Evolutionary conservation across 2,797 vertebrate species (phyloP).

Genomic region (Neoniphon sammara): DNA sequence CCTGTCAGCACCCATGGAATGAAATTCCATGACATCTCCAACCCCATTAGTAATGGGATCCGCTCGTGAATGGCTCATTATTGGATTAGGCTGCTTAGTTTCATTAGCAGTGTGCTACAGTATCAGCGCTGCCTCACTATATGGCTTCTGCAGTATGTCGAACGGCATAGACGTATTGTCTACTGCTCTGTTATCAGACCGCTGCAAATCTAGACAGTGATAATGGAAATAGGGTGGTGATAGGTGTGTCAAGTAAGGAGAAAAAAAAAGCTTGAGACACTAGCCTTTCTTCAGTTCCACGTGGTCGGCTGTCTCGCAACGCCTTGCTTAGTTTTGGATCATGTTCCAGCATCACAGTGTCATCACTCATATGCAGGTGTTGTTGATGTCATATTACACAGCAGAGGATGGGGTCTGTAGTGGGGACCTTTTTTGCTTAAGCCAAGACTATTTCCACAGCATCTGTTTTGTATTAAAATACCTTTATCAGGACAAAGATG

Average conservation of each 20-base stretch:
- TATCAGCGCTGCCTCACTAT: slow-evolving; percentile 18
- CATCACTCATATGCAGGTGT: neutral
- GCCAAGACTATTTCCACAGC: slow-evolving; percentile 5
- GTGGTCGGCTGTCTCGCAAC: neutral
- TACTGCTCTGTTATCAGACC: slow-evolving; percentile 10
- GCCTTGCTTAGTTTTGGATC: neutral
- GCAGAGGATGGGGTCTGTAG: slow-evolving; percentile 3
- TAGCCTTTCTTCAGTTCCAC: neutral
- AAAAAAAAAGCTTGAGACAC: neutral
- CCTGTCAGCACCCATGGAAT: slow-evolving; percentile 42
- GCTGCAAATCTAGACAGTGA: slow-evolving; percentile 1
- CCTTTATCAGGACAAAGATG: slow-evolving; percentile 21
- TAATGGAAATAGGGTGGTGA: slow-evolving; percentile 23
- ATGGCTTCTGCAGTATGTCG: slow-evolving; percentile 22
- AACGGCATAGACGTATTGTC: slow-evolving; percentile 15
- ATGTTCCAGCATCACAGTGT: neutral
- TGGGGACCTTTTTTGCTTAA: slow-evolving; percentile 12
- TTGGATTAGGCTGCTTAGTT: slow-evolving; percentile 53
- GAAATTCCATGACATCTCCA: slow-evolving; percentile 50
- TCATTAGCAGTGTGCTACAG: slow-evolving; percentile 51
- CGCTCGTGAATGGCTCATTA: slow-evolving; percentile 53
- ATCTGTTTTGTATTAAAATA: slow-evolving; percentile 25
- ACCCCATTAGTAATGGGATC: slow-evolving; percentile 65
- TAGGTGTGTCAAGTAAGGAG: neutral
- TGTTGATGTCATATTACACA: slow-evolving; percentile 3